Conservation (phyloP, 2,113 vertebrate genomes). For the Odobenus rosmarus region DNA sequence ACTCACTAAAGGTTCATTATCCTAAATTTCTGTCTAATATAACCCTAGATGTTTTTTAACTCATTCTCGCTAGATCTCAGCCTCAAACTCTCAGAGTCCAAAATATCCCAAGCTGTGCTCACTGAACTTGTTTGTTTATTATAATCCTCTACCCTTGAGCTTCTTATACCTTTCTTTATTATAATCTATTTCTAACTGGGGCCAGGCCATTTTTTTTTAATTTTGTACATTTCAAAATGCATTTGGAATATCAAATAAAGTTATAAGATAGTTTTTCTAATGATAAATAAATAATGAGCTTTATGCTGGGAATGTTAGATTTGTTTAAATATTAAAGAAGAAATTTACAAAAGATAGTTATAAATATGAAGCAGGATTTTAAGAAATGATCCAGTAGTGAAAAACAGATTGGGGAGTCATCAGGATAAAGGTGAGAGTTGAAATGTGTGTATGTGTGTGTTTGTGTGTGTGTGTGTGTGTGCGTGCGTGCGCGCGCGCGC, state of each 20-base stretch:
- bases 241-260: slow-evolving; percentile 58
- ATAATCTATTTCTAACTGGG: slow-evolving; percentile 21
- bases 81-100: neutral
- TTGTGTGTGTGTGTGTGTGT: neutral
- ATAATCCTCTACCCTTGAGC: neutral
- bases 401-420: neutral
- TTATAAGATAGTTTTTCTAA: slow-evolving; percentile 54
- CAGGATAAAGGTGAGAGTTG: neutral
- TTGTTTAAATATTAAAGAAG: slow-evolving; percentile 63
- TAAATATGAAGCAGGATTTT: neutral
- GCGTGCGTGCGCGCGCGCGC: too few relatives aligned
- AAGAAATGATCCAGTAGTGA: neutral
- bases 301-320: slow-evolving; percentile 49
- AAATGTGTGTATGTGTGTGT: neutral
- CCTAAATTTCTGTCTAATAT: neutral
- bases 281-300: slow-evolving; percentile 59
- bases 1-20: neutral
- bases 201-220: neutral
- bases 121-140: neutral
- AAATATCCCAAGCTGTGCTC: neutral
- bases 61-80: neutral
- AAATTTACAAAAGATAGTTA: slow-evolving; percentile 27
- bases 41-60: neutral
- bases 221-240: neutral
- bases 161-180: neutral